Evolutionary conservation across 2,888 invertebrate genomes (phyloP).

Genomic region (Acrobasis consociella): DNA sequence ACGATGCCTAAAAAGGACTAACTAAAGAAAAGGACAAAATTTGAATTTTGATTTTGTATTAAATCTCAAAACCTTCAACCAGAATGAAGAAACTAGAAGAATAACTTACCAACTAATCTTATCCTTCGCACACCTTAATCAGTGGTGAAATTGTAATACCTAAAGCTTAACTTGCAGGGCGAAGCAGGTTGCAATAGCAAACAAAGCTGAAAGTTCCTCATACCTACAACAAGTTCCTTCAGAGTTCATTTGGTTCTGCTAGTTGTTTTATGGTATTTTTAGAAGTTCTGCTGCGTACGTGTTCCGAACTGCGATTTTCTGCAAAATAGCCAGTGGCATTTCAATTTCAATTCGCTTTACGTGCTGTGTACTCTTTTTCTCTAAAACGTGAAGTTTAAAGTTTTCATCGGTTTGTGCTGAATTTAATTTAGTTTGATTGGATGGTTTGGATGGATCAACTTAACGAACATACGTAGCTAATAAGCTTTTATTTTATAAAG

Average conservation of each 20-base stretch:
- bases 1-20: too few species aligned
- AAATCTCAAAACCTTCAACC: too few species aligned
- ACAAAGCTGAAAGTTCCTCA: slow-evolving; percentile 51
- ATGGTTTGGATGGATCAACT: too few species aligned
- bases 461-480: too few species aligned
- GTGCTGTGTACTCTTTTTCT: slow-evolving; percentile 6
- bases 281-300: slow-evolving; percentile 44
- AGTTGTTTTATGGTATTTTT: slow-evolving; percentile 47
- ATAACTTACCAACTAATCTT: not conserved
- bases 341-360: slow-evolving; percentile 14
- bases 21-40: too few species aligned
- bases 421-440: not conserved
- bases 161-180: not conserved
- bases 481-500: too few species aligned
- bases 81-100: too few species aligned
- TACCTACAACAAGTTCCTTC: slow-evolving; percentile 48
- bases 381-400: not conserved
- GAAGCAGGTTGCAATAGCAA: slow-evolving; percentile 20
- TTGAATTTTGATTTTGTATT: too few species aligned
- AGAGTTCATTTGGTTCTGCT: slow-evolving; percentile 48
- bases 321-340: slow-evolving; percentile 14
- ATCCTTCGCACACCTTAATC: not conserved
- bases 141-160: too few species aligned
- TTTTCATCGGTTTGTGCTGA: not conserved
- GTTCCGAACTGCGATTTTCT: slow-evolving; percentile 34